Base-by-base conservation (phyloP, 1,140 invertebrate genomes). In the Heliconius eleuchia region DNA sequence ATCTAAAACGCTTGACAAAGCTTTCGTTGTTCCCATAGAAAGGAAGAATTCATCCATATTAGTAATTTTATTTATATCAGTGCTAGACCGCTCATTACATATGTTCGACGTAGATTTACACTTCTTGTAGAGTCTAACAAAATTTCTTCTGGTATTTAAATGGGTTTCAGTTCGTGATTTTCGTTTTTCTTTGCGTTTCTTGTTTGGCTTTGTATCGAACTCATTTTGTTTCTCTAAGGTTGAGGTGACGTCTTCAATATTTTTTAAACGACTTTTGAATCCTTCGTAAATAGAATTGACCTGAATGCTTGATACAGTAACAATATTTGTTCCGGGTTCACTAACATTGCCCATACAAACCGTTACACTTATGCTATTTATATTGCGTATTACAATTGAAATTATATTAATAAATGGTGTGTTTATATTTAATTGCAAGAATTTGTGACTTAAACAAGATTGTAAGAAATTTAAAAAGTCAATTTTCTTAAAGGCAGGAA, bases 31-130 rank as follows among this genome's bases (percentile, higher is more conserved):
- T 23, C 92, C 91, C 6, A 94, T 70, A 71, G 84, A 83, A 85
- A 88, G 81, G 55, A 91, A 86, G 78, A 94, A 94, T 39, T 91
- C 90, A 23, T 93, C 88, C 13, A 90, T 82, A 81, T 86, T 90
- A 11, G 77, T 82, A 70, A 92, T 90, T 85, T 89, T 90, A 79
- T 80, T 85, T 46, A 93, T 77, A 46, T 84, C 74, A 5, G 83
- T 89, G 72, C 27, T 80, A 46, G 70, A 79, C 73, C 79, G 86
- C 77, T 86, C 86, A 70, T 73, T 74, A 4, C 77, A 76, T 76
- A 90, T 85, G 37, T 83, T 88, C 2, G 91, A 86, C 55, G 86
- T 88, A 0, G 91, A 92, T 77, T 92, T 92, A 71, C 89, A 92
- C 87, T 92, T 92, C 76, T 84, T 92, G 73, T 89, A 89, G 46